Percentiles rank a stretch among this genome's conserved stretches.
Evolutionary conservation across 1,140 invertebrate species (phyloP).

Genomic region (Liolophura sinensis): DNA sequence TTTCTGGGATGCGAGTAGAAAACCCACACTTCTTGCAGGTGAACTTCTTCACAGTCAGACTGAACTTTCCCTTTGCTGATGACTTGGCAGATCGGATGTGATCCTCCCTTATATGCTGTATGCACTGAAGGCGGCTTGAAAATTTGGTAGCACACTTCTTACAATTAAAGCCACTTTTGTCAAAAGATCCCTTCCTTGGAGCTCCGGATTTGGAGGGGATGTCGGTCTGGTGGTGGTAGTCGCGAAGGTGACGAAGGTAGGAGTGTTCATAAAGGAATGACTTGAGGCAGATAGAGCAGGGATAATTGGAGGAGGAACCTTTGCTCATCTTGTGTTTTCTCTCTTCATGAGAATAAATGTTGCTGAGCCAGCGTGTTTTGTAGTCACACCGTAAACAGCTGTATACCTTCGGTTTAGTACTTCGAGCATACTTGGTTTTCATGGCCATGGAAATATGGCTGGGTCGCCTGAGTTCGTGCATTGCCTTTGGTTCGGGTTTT

Average conservation of each 20-base stretch:
- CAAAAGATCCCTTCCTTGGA: conserved; percentile 10
- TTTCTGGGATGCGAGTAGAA: conserved; percentile 39
- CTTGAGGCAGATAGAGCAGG: conserved; percentile 49
- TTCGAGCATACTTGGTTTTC: conserved; percentile 15
- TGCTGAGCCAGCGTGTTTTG: conserved; percentile 83
- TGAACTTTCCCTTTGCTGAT: conserved; percentile 29
- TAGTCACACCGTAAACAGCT: conserved; percentile 87
- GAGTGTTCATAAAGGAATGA: conserved; percentile 50
- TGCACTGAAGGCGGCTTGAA: conserved; percentile 7
- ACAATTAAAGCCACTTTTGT: conserved; percentile 21
- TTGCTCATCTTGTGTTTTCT: conserved; percentile 57
- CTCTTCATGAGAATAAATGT: conserved; percentile 88
- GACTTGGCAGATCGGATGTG: conserved; percentile 9
- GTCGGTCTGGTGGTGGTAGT: conserved; percentile 3
- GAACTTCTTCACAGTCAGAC: conserved; percentile 9
- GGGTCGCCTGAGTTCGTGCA: conserved; percentile 4
- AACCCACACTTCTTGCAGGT: conserved; percentile 30
- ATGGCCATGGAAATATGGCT: background rate
- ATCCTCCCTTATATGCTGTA: conserved; percentile 26
- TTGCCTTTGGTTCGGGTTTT: conserved; percentile 27
- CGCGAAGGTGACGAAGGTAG: conserved; percentile 48
- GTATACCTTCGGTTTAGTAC: conserved; percentile 70
- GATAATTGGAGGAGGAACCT: conserved; percentile 22
- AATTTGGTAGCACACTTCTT: conserved; percentile 27
- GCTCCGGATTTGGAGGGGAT: conserved; percentile 11